Evolutionary conservation across 2,888 invertebrate genomes (phyloP), one percentile per base, ranked within the genome.

Genomic region (Calliphora vomitoria): DNA sequence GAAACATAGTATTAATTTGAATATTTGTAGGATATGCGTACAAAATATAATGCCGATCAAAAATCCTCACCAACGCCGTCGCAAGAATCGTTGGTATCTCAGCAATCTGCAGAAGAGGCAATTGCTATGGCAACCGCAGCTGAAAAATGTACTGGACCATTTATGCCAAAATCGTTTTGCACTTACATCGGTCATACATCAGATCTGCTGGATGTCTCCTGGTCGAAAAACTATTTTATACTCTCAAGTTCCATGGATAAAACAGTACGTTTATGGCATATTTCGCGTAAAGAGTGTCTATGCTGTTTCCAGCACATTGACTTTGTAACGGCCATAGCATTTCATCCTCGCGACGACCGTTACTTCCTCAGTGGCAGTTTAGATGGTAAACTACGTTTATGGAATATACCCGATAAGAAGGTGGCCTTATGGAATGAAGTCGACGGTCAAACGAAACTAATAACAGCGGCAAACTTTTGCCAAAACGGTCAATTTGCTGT

Each of bases 391-490:
- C 95, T 99, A 72, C 95, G 99, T n/a, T 94, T 99, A 8, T 99
- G 99, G 99, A 99, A 99, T 94, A 99, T 99, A 92, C 99, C 99
- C 0, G 99, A 99, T 93, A 99, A 99, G 93, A 99, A 99, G 95
- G 99, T 99, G 8, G 98, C 98, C 0, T 96, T 99, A 8, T 99
- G 99, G 99, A 99, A 98, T 93, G 99, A 99, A 94, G 97, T 98
- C 0, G 97, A 98, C 93, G 98, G 98, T n/a, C 97, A 97, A 91
- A 97, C 97, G 1, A 98, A 98, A 92, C 95, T 99, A 13, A 99
- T 99, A 92, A 99, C 99, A 0, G 98, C 99, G 0, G 99, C 99
- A 0, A 99, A 98, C 94, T 99, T 99, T 94, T 99, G 98, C 91
- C 97, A 98, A 93, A 98, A 99, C 94, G 99, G 99, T 10, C 98